phyloP scores from a whole-genome alignment of 2,888 invertebrate species.

The Elegia similella region DNA sequence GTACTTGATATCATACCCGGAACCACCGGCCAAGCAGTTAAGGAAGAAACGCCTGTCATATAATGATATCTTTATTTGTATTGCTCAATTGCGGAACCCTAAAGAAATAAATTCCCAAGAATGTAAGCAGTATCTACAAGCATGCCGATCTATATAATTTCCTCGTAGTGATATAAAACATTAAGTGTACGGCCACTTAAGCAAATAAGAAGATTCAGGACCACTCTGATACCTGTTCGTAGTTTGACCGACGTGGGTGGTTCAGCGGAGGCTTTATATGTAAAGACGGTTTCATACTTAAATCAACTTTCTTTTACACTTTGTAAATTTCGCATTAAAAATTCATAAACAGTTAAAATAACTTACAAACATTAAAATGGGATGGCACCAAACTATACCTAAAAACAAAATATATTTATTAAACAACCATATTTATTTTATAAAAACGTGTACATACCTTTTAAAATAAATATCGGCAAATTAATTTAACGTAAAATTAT shows the following conservation, averaged over 20 bases:
- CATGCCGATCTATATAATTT: constrained; percentile 7
- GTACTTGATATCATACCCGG: too few species aligned
- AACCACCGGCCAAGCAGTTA: too few species aligned
- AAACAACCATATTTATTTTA: too few species aligned
- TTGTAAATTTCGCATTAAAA: too few species aligned
- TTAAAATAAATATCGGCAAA: too few species aligned
- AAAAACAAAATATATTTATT: too few species aligned
- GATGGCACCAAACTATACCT: too few species aligned
- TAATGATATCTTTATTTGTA: not conserved
- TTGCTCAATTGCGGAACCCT: not conserved
- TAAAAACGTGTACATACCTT: too few species aligned
- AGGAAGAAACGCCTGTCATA: too few species aligned
- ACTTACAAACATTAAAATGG: too few species aligned
- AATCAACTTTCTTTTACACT: not conserved
- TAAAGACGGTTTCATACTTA: constrained; percentile 5
- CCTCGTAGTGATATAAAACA: constrained; percentile 12
- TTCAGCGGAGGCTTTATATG: not conserved
- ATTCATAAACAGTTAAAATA: too few species aligned
- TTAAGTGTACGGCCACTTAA: constrained; percentile 12
- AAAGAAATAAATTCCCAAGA: not conserved
- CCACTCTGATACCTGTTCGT: constrained; percentile 13
- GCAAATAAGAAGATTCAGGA: constrained; percentile 8
- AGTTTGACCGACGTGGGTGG: constrained; percentile 15
- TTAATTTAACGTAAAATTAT: too few species aligned
- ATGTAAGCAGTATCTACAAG: not conserved